Evolutionary conservation across 2,797 vertebrate genomes (phyloP).

Genomic region (Bufotes viridis): DNA sequence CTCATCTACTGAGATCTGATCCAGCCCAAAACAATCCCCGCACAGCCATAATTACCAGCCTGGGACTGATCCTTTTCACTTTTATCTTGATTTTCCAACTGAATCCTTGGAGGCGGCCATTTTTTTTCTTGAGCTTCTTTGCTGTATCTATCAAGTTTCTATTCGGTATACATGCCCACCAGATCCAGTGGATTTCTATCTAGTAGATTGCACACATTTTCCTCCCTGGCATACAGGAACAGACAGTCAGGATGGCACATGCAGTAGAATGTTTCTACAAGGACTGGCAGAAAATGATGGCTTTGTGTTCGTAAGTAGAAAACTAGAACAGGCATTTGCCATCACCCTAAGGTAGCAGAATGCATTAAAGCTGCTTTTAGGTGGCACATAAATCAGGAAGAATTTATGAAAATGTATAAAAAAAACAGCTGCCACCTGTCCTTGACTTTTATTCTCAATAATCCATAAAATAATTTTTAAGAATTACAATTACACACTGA

Average conservation of each 20-base stretch:
- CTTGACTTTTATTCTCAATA: not conserved
- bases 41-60: not conserved
- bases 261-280: not conserved
- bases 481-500: not conserved
- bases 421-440: not conserved
- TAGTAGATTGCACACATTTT: not conserved
- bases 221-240: not conserved
- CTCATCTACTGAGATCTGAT: conserved; percentile 2
- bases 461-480: not conserved
- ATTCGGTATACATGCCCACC: not conserved
- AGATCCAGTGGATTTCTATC: not conserved
- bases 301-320: not conserved
- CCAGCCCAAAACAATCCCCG: not conserved
- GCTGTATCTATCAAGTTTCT: not conserved
- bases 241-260: not conserved
- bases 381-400: not conserved
- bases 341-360: not conserved
- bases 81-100: not conserved
- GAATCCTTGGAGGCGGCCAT: not conserved
- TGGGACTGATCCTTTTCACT: not conserved
- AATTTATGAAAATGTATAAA: not conserved
- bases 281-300: not conserved
- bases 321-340: not conserved
- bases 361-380: not conserved
- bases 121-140: not conserved